A percentile compares a stretch with the other conserved stretches of the same genome.
Conservation (phyloP, 2,113 vertebrate species). For the Aegithalos caudatus region DNA sequence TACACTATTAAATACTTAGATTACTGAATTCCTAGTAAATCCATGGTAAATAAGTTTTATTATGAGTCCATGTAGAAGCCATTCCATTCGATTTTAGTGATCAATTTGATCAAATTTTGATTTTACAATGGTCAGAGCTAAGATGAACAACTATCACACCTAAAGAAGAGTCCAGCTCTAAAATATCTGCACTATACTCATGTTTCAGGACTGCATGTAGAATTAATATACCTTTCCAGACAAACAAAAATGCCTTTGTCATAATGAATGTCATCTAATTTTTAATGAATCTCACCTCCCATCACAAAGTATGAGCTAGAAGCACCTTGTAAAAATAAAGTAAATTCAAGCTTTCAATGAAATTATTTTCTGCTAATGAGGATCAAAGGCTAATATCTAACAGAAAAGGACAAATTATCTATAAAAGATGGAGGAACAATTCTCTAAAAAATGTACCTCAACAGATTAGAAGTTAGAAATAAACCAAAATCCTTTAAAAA, state of each 20-base stretch:
- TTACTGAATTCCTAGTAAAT: neutral
- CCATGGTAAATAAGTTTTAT: neutral
- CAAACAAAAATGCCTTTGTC: neutral
- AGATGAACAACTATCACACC: neutral
- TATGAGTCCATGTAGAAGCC: neutral
- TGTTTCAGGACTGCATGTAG: neutral
- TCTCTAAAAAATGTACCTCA: neutral
- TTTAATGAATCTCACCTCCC: neutral
- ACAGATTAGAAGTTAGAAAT: neutral
- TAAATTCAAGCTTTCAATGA: neutral
- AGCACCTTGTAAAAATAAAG: neutral
- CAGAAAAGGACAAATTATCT: neutral
- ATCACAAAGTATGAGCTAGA: neutral
- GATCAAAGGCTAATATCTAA: neutral
- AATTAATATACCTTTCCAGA: neutral
- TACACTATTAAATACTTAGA: neutral
- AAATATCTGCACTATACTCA: neutral
- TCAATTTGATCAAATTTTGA: neutral
- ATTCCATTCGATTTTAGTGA: neutral
- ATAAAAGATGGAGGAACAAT: neutral
- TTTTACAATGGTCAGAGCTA: neutral
- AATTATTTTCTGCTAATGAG: neutral
- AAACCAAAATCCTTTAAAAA: neutral
- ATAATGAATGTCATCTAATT: neutral
- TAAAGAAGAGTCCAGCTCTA: neutral